Conservation (phyloP, 2,888 invertebrate genomes). For the Drosophila ezoana region DNA sequence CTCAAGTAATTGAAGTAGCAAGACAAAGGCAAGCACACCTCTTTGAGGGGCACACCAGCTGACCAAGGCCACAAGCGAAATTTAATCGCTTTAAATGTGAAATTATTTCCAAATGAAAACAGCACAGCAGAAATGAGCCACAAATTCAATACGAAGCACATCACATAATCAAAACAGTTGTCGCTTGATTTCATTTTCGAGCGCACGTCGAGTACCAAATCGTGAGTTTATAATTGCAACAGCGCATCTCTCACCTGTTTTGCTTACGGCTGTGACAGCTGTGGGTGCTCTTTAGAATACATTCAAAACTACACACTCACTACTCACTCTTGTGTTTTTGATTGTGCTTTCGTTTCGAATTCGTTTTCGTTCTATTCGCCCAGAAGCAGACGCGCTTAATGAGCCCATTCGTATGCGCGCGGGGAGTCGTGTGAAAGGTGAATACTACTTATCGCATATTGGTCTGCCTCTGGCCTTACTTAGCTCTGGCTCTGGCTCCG, state of each 20-base stretch:
- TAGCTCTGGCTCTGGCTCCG: constrained; percentile 14
- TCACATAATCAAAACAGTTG: constrained; percentile 65
- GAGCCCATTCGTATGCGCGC: constrained; percentile 70
- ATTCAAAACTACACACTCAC: constrained; percentile 1
- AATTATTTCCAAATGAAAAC: constrained; percentile 61
- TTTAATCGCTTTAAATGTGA: constrained; percentile 80
- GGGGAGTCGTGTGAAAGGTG: constrained; percentile 67
- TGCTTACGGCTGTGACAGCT: constrained; percentile 16
- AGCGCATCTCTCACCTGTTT: constrained; percentile 40
- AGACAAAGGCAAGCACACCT: constrained; percentile 27
- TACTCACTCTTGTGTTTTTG: constrained; percentile 24
- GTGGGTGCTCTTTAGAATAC: constrained; percentile 23
- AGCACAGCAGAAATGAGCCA: constrained; percentile 22
- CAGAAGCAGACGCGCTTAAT: constrained; percentile 59
- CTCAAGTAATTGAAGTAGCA: constrained; percentile 50
- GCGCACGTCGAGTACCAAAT: constrained; percentile 47
- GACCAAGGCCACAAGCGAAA: constrained; percentile 73
- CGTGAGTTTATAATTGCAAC: constrained; percentile 74
- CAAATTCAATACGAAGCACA: constrained; percentile 45
- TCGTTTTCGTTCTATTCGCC: constrained; percentile 48
- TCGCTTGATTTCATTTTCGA: constrained; percentile 59
- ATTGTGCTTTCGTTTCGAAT: constrained; percentile 55
- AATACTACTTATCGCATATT: constrained; percentile 53
- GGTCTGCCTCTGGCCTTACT: constrained; percentile 21
- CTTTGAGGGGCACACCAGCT: constrained; percentile 32